Percentiles rank a stretch among this genome's conserved stretches.
Evolutionary conservation across 2,113 vertebrate genomes (phyloP).

Genomic region (Agelaius tricolor): DNA sequence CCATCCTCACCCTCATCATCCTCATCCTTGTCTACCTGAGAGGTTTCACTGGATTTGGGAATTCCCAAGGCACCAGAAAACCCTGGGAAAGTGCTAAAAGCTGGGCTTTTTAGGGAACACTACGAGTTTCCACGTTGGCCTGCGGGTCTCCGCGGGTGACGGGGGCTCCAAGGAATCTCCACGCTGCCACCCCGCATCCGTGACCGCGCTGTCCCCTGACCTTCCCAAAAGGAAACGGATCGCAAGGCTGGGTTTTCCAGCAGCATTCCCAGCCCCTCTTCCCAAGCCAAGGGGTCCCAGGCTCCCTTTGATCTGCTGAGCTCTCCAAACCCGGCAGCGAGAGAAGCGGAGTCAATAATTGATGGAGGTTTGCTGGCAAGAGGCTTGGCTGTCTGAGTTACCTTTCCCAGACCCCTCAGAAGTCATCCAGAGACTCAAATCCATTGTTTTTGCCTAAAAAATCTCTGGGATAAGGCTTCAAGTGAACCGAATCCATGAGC

Average conservation of each 20-base stretch:
- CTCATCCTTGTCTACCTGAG: neutral
- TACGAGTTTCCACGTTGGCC: neutral
- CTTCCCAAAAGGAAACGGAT: neutral
- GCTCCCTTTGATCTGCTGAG: neutral
- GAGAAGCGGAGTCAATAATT: neutral
- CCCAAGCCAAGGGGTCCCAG: neutral
- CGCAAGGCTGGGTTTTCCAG: neutral
- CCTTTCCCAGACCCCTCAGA: neutral
- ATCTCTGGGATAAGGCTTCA: neutral
- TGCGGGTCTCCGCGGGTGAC: fast-evolving
- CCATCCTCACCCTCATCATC: no score
- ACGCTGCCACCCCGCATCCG: neutral
- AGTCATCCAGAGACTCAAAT: neutral
- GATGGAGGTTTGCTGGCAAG: neutral
- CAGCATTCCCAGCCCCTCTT: neutral
- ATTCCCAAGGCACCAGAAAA: neutral
- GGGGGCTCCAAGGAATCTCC: neutral
- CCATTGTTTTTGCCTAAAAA: neutral
- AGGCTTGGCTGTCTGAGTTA: neutral
- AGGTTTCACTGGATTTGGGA: neutral
- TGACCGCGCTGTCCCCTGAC: neutral
- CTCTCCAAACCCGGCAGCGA: neutral
- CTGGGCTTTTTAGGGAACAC: fast-evolving
- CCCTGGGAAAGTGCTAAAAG: fast-evolving
- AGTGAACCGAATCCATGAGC: fast-evolving